Base-by-base conservation (phyloP, 2,113 vertebrate genomes). In the Aspiorhynchus laticeps region DNA sequence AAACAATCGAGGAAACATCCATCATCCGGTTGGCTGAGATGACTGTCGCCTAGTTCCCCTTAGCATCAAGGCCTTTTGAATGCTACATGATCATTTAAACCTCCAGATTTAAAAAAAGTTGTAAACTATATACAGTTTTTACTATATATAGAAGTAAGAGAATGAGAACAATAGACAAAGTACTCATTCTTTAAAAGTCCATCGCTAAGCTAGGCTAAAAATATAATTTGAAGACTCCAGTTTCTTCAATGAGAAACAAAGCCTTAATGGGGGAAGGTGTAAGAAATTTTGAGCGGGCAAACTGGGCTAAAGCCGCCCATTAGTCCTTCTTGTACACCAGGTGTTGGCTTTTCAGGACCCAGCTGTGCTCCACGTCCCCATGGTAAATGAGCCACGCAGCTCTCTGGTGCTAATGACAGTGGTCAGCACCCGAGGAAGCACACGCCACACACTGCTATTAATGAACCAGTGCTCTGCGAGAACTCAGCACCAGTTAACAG, bases 351-450 rank as follows among this genome's bases (percentile, higher is more conserved):
- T 85, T 86, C 24, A 78, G 81, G 46, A 63, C 88, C 76, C 92
- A 92, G 91, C 92, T 92, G 91, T 90, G 86, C 83, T 77, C 48
- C 33, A 21, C 33, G 79, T 73, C 84, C 88, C 3, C 82, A 79
- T n/a, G n/a, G 85, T 90, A 89, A 93, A 92, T 89, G 91, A 92
- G 87, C 86, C 89, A 51, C 61, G 88, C 85, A 74, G 87, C 85
- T 73, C 41, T 74, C 85, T 87, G 88, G 90, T 82, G 88, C 82
- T 92, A 93, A 94, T 91, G 89, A 91, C 83, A 87, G 88, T 75
- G 87, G 90, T 89, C 90, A 89, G 89, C 88, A 93, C 87, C 91
- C 89, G 89, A 85, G 92, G 83, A 85, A 88, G 83, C 65, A 75
- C 78, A 71, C 10, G 33, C 65, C 84, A 38, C 80, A 38, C 87